Percentiles rank a stretch among this genome's conserved stretches.
These are phyloP conservation scores for Micromesistius poutassou DNA, from an alignment of 2,797 vertebrate species.

Conservation along the genomic window DNA sequence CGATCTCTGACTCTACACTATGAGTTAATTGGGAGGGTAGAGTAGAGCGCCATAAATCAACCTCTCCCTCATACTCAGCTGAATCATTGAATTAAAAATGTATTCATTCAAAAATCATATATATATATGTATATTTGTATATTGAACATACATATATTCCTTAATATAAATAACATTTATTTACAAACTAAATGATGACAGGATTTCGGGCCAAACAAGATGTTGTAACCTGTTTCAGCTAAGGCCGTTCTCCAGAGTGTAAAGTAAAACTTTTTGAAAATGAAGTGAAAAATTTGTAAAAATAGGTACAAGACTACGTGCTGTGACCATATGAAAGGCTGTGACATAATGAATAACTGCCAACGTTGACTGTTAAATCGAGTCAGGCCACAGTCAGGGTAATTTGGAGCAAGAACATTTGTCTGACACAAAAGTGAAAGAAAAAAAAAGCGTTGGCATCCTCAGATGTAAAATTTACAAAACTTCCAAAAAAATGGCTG, in stretches of 20 bases:
- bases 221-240: background rate
- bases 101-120: too few relatives aligned
- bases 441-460: background rate
- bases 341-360: background rate
- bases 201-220: background rate
- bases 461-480: background rate
- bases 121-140: too few relatives aligned
- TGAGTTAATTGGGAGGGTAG: background rate
- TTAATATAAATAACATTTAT: background rate
- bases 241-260: background rate
- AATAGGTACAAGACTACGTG: background rate
- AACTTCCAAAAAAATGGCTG: too few relatives aligned
- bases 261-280: background rate
- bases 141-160: too few relatives aligned
- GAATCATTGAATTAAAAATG: background rate
- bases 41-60: background rate
- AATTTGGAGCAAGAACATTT: background rate
- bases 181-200: background rate
- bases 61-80: background rate
- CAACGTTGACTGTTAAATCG: too few relatives aligned
- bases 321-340: background rate
- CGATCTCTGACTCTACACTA: background rate
- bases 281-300: background rate
- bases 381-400: too few relatives aligned
- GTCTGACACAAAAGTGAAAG: background rate